These are phyloP conservation scores for Pollenia angustigena DNA, from an alignment of 2,888 invertebrate genomes.

Conservation along the genomic window DNA sequence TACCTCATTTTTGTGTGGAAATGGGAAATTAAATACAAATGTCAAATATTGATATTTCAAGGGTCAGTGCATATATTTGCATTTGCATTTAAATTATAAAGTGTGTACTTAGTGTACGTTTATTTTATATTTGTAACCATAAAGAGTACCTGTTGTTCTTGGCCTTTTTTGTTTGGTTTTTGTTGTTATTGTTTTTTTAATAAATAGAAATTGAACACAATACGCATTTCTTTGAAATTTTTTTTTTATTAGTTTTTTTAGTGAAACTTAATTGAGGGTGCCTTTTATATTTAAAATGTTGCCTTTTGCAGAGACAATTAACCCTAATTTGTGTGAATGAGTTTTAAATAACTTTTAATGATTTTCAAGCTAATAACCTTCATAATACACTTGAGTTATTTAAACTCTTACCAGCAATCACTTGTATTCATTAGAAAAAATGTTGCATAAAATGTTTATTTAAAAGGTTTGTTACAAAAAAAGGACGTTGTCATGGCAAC, in stretches of 20 bases:
- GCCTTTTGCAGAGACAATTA: conserved; percentile 6
- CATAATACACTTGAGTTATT: conserved; percentile 11
- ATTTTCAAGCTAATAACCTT: not conserved
- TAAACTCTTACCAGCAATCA: not conserved
- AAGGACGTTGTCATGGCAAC: not conserved
- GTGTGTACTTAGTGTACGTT: conserved; percentile 11
- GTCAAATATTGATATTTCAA: conserved; percentile 76
- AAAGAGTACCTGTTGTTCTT: conserved; percentile 54
- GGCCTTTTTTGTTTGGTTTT: conserved; percentile 32
- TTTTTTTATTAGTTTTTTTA: not conserved
- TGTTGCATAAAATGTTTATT: not conserved
- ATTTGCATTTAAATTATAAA: conserved; percentile 50
- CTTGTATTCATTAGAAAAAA: conserved; percentile 1
- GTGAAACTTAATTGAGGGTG: conserved; percentile 57
- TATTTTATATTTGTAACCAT: not conserved
- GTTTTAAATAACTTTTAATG: conserved; percentile 7
- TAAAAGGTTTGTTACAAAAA: too few relatives aligned
- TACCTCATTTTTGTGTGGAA: conserved; percentile 64
- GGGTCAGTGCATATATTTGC: conserved; percentile 71
- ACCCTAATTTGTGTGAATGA: conserved; percentile 46
- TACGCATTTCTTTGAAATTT: conserved; percentile 21
- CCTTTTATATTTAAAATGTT: conserved; percentile 12
- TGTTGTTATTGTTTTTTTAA: not conserved
- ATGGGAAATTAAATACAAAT: conserved; percentile 75
- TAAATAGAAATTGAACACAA: not conserved